Evolutionary conservation across 2,797 vertebrate species (phyloP).

Genomic region (Hippopotamyrus pictus): DNA sequence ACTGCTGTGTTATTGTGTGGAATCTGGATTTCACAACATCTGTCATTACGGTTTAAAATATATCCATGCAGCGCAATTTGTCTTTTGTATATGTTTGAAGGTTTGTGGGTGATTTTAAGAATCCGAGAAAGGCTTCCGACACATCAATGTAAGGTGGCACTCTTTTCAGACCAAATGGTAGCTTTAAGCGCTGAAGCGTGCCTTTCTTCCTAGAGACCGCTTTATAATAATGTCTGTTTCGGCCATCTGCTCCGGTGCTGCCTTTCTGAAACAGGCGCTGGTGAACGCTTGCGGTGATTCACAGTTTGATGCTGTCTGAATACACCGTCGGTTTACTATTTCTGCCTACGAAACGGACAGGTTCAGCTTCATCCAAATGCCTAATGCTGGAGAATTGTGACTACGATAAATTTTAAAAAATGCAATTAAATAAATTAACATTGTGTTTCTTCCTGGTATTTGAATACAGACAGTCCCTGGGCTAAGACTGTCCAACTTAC

Average conservation of each 20-base stretch:
- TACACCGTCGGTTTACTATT: constrained; percentile 41
- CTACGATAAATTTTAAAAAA: not conserved
- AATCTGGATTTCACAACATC: not conserved
- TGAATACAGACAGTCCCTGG: not conserved
- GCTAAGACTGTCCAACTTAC: not conserved
- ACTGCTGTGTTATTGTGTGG: not conserved
- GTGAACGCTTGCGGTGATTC: constrained; percentile 63
- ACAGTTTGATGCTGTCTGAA: constrained; percentile 35
- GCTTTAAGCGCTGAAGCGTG: constrained; percentile 41
- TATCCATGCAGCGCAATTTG: not conserved
- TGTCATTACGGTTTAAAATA: not conserved
- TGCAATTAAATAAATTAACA: not conserved
- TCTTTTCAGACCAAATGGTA: constrained; percentile 47
- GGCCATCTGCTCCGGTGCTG: constrained; percentile 64
- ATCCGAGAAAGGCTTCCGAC: constrained; percentile 26
- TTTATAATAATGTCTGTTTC: constrained; percentile 60
- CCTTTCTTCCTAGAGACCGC: constrained; percentile 40
- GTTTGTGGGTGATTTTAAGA: not conserved
- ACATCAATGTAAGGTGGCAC: constrained; percentile 25
- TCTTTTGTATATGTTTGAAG: constrained; percentile 2
- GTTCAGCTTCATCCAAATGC: constrained; percentile 12
- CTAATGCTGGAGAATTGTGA: not conserved
- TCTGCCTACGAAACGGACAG: constrained; percentile 27
- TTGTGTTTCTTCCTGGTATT: not conserved
- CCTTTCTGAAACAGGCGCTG: constrained; percentile 44